Percentiles rank a stretch among this genome's conserved stretches.
Evolutionary conservation across 2,797 vertebrate species (phyloP).

Genomic region (Coendou prehensilis): DNA sequence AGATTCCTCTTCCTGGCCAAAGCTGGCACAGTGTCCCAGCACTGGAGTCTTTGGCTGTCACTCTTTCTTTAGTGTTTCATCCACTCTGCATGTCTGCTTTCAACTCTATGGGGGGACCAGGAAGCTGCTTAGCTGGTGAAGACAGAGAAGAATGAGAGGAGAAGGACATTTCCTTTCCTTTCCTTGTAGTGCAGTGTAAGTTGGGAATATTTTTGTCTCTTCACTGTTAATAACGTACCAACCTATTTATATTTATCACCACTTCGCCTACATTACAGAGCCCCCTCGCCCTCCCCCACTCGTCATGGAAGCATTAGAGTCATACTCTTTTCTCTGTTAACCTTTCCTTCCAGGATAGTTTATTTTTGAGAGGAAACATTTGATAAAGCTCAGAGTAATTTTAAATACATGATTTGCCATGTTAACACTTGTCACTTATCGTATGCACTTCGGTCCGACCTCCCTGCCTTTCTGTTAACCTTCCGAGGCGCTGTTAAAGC

Average conservation of each 20-base stretch:
- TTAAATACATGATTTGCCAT: constrained; percentile 82
- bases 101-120: not conserved
- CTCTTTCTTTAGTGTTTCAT: too few relatives aligned
- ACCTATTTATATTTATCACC: constrained; percentile 70
- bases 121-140: not conserved
- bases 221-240: not conserved
- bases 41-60: not conserved
- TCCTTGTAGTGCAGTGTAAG: not conserved
- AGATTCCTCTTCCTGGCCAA: not conserved
- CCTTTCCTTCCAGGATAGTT: constrained; percentile 81
- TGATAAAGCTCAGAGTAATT: constrained; percentile 82
- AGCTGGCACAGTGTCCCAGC: not conserved
- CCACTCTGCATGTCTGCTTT: not conserved
- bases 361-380: constrained; percentile 85
- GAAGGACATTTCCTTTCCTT: not conserved
- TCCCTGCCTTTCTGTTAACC: constrained; percentile 82
- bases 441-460: constrained; percentile 76
- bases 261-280: constrained; percentile 53
- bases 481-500: constrained; percentile 73
- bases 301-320: constrained; percentile 58
- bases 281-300: not conserved
- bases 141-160: not conserved
- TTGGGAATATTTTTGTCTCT: constrained; percentile 1
- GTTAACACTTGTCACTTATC: constrained; percentile 84
- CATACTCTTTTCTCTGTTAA: constrained; percentile 78